A percentile compares a stretch with the other conserved stretches of the same genome.
These are phyloP conservation scores for Pelecanus crispus DNA, from an alignment of 2,113 vertebrate genomes.

Conservation along the genomic window DNA sequence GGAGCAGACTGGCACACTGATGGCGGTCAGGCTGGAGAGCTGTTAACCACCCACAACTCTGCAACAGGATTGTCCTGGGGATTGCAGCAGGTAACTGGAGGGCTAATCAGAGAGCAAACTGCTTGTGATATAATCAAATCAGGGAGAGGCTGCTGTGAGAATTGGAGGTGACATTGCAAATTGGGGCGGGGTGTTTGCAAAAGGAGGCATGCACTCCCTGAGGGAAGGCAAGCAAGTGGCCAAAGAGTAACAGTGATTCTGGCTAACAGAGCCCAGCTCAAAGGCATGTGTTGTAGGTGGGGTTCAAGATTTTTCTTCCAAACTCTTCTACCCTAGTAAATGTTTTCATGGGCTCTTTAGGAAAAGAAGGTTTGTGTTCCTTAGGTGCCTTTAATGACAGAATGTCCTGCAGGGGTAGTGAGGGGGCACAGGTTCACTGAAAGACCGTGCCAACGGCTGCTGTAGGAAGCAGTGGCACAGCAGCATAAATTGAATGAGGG, in stretches of 20 bases:
- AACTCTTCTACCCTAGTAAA: background rate
- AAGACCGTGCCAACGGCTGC: accelerated
- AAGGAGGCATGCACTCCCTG: accelerated
- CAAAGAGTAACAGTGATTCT: background rate
- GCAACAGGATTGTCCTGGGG: background rate
- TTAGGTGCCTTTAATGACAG: background rate
- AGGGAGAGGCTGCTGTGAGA: background rate
- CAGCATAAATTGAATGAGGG: background rate
- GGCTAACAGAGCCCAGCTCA: background rate
- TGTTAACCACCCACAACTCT: background rate
- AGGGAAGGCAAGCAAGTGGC: background rate
- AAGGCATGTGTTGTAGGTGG: background rate
- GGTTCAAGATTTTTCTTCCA: background rate
- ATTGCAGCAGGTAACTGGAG: background rate
- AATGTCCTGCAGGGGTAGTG: background rate
- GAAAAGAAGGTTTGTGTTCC: background rate
- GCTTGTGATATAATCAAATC: background rate
- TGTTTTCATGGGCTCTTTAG: background rate
- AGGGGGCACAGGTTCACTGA: background rate
- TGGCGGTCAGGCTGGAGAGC: background rate
- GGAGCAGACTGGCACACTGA: background rate
- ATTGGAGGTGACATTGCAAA: background rate
- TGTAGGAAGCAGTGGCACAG: background rate
- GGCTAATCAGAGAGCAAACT: background rate
- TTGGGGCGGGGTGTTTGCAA: background rate